phyloP scores from a whole-genome alignment of 2,888 invertebrate genomes.

The Orthosia gracilis region DNA sequence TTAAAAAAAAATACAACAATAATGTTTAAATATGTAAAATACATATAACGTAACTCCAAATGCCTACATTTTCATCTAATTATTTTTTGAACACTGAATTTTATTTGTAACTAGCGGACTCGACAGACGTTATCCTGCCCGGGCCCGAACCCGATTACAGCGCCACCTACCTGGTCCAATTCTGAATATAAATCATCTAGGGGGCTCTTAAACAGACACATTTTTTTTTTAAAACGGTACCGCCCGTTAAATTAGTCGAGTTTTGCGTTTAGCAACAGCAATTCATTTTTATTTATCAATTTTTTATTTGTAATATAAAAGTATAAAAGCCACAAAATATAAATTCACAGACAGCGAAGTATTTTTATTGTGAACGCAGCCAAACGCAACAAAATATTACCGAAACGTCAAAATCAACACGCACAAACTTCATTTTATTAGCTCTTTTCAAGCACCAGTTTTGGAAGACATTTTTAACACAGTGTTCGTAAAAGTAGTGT shows the following conservation, averaged over 20 bases:
- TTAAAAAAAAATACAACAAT: no score
- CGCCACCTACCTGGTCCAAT: no score
- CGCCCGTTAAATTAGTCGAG: no score
- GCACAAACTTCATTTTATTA: constrained; percentile 66
- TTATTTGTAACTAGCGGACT: neutral
- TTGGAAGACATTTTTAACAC: constrained; percentile 26
- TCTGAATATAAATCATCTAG: no score
- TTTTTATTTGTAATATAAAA: neutral
- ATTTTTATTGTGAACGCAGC: constrained; percentile 57
- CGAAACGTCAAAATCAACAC: constrained; percentile 71
- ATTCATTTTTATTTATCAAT: no score
- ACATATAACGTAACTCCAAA: neutral
- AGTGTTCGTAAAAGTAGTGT: constrained; percentile 46
- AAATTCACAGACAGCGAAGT: constrained; percentile 6
- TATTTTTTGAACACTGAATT: neutral
- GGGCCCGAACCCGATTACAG: no score
- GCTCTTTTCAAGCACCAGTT: constrained; percentile 22
- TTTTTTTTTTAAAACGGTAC: neutral
- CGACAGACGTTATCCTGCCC: no score
- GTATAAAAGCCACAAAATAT: neutral
- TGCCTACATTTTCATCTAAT: neutral
- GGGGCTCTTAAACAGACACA: neutral
- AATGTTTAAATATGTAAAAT: no score
- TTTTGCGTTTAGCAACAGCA: no score
- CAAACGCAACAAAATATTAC: neutral